Conservation (phyloP, 1,140 invertebrate species). For the Meloidogyne hapla region DNA sequence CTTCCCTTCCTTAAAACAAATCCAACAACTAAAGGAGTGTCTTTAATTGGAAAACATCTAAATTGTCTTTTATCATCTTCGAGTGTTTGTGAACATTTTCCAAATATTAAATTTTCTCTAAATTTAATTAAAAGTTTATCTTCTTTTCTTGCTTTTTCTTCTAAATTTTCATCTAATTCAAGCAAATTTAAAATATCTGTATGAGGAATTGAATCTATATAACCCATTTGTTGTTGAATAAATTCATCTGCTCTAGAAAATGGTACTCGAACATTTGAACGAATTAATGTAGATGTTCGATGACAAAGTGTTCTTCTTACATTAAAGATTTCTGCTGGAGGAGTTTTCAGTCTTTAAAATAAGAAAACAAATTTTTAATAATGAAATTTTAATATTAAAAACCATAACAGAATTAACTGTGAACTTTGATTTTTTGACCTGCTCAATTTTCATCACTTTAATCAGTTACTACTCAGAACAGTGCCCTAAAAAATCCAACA, state of each 20-base stretch:
- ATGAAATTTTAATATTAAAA: no score
- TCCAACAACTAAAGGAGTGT: conserved; percentile 47
- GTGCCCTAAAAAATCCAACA: no score
- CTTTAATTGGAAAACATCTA: conserved; percentile 29
- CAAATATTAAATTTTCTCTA: conserved; percentile 41
- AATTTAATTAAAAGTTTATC: conserved; percentile 41
- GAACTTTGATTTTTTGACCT: no score
- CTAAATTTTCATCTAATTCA: conserved; percentile 55
- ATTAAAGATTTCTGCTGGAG: conserved; percentile 50
- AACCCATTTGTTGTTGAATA: conserved; percentile 54
- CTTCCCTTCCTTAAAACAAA: conserved; percentile 34
- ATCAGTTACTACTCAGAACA: no score
- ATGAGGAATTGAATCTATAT: conserved; percentile 57
- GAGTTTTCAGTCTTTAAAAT: conserved; percentile 27
- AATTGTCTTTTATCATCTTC: conserved; percentile 33
- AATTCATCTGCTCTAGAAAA: conserved; percentile 55
- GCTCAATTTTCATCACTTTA: no score
- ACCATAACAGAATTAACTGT: no score
- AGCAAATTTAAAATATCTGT: conserved; percentile 51
- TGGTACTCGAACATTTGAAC: conserved; percentile 56
- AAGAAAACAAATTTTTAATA: no score
- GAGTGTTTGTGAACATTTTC: conserved; percentile 37
- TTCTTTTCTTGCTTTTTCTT: not conserved
- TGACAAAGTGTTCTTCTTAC: conserved; percentile 60
- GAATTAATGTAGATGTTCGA: conserved; percentile 36